Evolutionary conservation across 2,888 invertebrate species (phyloP).

Genomic region (Arrhopalites spinosus): DNA sequence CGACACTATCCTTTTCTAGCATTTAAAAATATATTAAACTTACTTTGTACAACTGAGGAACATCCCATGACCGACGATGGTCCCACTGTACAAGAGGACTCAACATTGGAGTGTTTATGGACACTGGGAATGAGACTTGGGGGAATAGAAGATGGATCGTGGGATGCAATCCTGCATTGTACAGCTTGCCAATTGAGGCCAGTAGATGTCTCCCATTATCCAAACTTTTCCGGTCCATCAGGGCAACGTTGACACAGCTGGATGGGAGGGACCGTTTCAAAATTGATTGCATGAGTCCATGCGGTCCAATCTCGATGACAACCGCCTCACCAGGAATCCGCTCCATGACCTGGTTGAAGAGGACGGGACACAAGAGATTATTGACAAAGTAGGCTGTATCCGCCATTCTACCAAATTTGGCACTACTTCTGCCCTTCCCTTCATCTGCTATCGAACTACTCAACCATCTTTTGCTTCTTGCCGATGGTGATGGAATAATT

Average conservation of each 20-base stretch:
- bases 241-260: constrained; percentile 59
- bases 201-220: constrained; percentile 67
- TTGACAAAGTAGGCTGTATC: constrained; percentile 66
- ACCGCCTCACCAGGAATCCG: constrained; percentile 64
- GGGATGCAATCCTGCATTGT: constrained; percentile 74
- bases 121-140: constrained; percentile 80
- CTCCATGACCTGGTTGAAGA: constrained; percentile 64
- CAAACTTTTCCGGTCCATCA: no score
- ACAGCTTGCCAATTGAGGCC: constrained; percentile 72
- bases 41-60: constrained; percentile 69
- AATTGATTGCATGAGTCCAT: constrained; percentile 62
- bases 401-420: no score
- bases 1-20: no score
- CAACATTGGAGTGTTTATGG: constrained; percentile 88
- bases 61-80: constrained; percentile 85
- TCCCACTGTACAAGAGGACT: constrained; percentile 90
- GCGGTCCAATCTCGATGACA: constrained; percentile 61
- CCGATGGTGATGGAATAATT: constrained; percentile 64
- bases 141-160: constrained; percentile 75
- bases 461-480: constrained; percentile 62
- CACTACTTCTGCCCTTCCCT: no score
- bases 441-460: constrained; percentile 69
- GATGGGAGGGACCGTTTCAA: constrained; percentile 62
- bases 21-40: no score
- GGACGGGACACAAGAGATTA: constrained; percentile 63